Evolutionary conservation across 2,113 vertebrate genomes (phyloP).

Genomic region (Empidonax alnorum): DNA sequence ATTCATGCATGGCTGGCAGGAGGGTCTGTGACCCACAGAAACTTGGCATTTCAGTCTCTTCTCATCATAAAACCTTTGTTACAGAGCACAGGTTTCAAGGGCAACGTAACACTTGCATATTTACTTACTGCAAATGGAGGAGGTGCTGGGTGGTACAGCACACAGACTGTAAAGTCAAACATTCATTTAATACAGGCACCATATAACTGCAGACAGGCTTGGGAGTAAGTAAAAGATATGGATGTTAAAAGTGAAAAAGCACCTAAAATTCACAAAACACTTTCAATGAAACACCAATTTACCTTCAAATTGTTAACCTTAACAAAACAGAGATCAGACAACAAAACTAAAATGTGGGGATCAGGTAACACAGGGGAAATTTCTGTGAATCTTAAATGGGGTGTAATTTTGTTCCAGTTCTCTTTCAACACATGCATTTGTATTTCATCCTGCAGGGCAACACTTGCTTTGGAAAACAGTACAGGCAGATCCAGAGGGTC

Average conservation of each 20-base stretch:
- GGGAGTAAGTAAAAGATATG: not conserved
- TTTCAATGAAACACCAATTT: not conserved
- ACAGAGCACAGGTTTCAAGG: constrained; percentile 70
- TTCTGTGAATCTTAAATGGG: not conserved
- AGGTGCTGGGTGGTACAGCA: constrained; percentile 9
- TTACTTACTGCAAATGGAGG: constrained; percentile 68
- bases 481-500: not conserved
- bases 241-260: constrained; percentile 32
- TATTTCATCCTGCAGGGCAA: not conserved
- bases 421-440: not conserved
- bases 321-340: not conserved
- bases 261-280: constrained; percentile 25
- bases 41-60: constrained; percentile 27
- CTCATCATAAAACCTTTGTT: constrained; percentile 44
- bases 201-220: not conserved
- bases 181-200: not conserved
- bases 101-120: constrained; percentile 67
- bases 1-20: constrained; percentile 17
- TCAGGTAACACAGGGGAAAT: not conserved
- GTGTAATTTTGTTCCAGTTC: not conserved
- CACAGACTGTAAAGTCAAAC: constrained; percentile 10
- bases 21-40: constrained; percentile 45
- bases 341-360: not conserved
- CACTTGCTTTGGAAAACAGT: not conserved
- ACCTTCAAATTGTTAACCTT: not conserved